Conservation (phyloP, 2,113 vertebrate genomes). For the Indri indri region DNA sequence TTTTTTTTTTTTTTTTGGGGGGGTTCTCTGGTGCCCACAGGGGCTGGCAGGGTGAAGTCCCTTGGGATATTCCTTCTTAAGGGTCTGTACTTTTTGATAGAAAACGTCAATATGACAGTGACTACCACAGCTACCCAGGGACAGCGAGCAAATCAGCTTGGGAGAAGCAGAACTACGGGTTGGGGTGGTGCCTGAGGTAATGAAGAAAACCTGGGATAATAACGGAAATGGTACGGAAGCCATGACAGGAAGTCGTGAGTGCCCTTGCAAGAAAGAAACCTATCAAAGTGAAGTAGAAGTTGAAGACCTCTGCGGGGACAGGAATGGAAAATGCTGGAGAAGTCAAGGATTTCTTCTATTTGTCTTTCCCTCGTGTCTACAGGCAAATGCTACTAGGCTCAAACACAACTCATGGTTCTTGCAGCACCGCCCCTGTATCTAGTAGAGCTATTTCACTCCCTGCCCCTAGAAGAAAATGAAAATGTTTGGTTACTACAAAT, state of each 20-base stretch:
- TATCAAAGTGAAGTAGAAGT: neutral
- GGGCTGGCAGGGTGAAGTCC: fast-evolving
- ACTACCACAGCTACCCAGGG: neutral
- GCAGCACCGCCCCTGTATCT: neutral
- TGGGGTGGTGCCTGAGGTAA: neutral
- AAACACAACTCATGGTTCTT: neutral
- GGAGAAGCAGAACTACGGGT: neutral
- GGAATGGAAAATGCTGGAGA: neutral
- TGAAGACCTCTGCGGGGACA: neutral
- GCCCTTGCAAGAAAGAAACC: neutral
- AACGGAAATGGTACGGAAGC: neutral
- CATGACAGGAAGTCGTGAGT: neutral
- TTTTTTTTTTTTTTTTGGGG: too few species aligned
- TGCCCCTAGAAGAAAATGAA: neutral
- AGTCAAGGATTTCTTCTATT: neutral
- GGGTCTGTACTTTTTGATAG: neutral
- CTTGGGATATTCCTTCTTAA: neutral
- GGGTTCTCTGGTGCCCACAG: fast-evolving
- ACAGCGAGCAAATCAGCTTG: neutral
- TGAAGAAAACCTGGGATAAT: neutral
- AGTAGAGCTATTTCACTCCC: neutral
- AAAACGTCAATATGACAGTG: neutral
- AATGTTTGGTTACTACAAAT: neutral
- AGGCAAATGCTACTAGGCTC: neutral
- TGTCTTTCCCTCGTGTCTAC: neutral